Percentiles rank a stretch among this genome's conserved stretches.
Conservation (phyloP, 2,797 vertebrate species). For the Discoglossus pictus region DNA sequence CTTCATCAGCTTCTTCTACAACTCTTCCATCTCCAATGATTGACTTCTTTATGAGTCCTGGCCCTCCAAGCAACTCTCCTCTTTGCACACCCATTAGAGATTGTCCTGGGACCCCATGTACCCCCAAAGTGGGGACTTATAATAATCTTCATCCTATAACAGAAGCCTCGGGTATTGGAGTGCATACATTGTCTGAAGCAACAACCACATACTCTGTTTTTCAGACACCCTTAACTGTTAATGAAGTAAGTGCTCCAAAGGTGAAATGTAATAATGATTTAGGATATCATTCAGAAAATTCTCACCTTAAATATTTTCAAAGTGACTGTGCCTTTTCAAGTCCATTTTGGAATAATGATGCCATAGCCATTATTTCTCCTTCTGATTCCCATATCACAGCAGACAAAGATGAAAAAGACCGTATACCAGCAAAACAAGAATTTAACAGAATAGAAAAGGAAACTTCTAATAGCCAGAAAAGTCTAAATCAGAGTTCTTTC, state of each 20-base stretch:
- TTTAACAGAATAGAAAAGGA: conserved; percentile 55
- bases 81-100: conserved; percentile 85
- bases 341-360: conserved; percentile 84
- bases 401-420: conserved; percentile 66
- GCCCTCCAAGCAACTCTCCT: conserved; percentile 86
- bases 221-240: neutral
- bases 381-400: conserved; percentile 71
- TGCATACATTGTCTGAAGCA: conserved; percentile 34
- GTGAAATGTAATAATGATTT: conserved; percentile 38
- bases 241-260: conserved; percentile 20
- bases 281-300: conserved; percentile 18
- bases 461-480: conserved; percentile 65
- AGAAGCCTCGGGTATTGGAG: conserved; percentile 58
- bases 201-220: neutral
- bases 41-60: conserved; percentile 80
- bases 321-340: conserved; percentile 82
- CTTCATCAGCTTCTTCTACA: conserved; percentile 69
- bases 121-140: conserved; percentile 68
- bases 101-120: conserved; percentile 68
- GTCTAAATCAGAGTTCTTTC: conserved; percentile 85
- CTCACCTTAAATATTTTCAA: conserved; percentile 70
- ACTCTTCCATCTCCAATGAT: conserved; percentile 81
- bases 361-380: conserved; percentile 66
- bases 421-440: conserved; percentile 32
- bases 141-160: conserved; percentile 71